phyloP scores from a whole-genome alignment of 1,140 invertebrate genomes.

The Homarus americanus region DNA sequence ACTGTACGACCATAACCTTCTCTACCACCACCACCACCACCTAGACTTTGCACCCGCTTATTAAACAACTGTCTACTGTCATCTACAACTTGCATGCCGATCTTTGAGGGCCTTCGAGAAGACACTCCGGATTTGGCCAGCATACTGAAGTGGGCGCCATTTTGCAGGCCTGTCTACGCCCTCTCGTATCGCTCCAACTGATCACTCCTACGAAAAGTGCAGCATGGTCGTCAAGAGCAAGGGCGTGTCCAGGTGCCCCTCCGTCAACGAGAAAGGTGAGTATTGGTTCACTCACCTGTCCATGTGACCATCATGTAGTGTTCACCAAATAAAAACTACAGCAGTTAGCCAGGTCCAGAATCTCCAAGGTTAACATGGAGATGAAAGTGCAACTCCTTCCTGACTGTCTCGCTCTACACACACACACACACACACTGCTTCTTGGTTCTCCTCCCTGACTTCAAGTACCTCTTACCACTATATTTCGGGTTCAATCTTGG shows the following conservation, averaged over 20 bases:
- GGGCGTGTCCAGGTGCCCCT: conserved; percentile 35
- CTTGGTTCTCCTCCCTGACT: no score
- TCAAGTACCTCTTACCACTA: no score
- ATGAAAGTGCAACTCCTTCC: no score
- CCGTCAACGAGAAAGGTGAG: conserved; percentile 46
- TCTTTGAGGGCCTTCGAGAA: conserved; percentile 13
- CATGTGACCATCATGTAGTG: no score
- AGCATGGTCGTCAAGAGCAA: conserved; percentile 57
- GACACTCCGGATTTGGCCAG: conserved; percentile 1
- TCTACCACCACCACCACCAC: conserved; percentile 21
- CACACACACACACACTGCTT: no score
- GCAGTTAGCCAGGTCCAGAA: no score
- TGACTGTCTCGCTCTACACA: no score
- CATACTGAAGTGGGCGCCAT: conserved; percentile 49
- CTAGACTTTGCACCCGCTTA: conserved; percentile 29
- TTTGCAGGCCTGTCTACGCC: conserved; percentile 58
- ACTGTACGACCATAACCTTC: conserved; percentile 19
- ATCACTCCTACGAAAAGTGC: conserved; percentile 47
- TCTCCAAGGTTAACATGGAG: no score
- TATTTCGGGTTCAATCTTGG: no score
- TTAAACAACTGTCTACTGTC: conserved; percentile 17
- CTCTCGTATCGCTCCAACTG: conserved; percentile 35
- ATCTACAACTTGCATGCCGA: conserved; percentile 53
- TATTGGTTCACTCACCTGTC: not conserved
- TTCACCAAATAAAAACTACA: no score